Conservation (phyloP, 2,888 invertebrate species). For the Drosophila atripex region DNA sequence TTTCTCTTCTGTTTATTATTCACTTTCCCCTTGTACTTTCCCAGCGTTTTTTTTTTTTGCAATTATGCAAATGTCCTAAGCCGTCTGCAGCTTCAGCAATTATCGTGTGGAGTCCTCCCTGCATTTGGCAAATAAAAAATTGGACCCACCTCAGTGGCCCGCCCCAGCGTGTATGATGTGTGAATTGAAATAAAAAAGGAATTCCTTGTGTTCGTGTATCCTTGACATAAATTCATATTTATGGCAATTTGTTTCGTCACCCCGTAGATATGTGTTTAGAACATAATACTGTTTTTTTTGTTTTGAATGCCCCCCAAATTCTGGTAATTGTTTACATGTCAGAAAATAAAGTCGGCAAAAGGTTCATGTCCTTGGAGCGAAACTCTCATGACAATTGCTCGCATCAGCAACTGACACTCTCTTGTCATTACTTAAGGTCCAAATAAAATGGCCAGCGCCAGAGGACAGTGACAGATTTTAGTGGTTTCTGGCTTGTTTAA, state of each 20-base stretch:
- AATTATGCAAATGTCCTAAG: slow-evolving; percentile 31
- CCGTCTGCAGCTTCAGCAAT: slow-evolving; percentile 28
- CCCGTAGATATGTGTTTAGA: slow-evolving; percentile 1
- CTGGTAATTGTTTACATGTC: slow-evolving; percentile 19
- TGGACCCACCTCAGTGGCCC: background rate
- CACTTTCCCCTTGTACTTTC: slow-evolving; percentile 5
- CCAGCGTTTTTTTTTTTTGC: background rate
- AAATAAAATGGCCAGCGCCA: background rate
- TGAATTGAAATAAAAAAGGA: slow-evolving; percentile 5
- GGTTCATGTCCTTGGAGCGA: too few species aligned
- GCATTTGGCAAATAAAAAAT: slow-evolving; percentile 8
- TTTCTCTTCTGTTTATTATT: slow-evolving; percentile 30
- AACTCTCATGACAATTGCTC: slow-evolving; percentile 3
- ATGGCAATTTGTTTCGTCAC: slow-evolving; percentile 19
- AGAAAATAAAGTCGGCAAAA: slow-evolving; percentile 16
- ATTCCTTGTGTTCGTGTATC: background rate
- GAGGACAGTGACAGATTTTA: slow-evolving; percentile 21
- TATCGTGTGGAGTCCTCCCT: slow-evolving; percentile 6
- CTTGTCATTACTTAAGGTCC: background rate
- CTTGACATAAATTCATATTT: slow-evolving; percentile 34
- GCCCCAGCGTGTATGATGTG: slow-evolving; percentile 2
- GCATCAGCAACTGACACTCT: background rate
- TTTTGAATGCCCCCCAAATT: slow-evolving; percentile 2
- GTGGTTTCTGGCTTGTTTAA: slow-evolving; percentile 3
- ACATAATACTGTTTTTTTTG: background rate